phyloP scores from a whole-genome alignment of 2,797 vertebrate genomes.

The Pseudotriccus pelzelni region DNA sequence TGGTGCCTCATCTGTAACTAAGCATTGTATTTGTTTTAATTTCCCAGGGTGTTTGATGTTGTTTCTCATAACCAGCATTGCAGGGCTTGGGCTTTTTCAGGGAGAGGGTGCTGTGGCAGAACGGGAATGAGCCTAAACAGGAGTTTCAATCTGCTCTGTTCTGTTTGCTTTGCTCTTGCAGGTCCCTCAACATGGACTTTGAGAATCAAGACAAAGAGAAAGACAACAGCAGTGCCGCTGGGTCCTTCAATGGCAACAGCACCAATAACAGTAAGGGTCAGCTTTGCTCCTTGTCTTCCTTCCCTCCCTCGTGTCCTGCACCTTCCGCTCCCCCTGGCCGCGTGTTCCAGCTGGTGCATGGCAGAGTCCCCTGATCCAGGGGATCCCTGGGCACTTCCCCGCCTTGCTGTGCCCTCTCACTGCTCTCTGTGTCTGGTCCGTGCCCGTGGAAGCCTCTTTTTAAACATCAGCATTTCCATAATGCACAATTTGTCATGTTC shows the following conservation, averaged over 20 bases:
- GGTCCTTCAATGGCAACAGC: constrained; percentile 90
- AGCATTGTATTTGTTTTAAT: not conserved
- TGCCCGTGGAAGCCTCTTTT: not conserved
- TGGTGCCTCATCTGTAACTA: not conserved
- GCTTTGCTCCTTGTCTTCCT: not conserved
- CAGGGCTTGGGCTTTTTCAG: not conserved
- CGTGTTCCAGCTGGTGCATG: not conserved
- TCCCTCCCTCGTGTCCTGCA: not conserved
- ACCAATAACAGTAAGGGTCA: constrained; percentile 94
- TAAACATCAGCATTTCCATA: not conserved
- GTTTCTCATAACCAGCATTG: not conserved
- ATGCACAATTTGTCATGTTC: not conserved
- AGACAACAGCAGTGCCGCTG: constrained; percentile 83
- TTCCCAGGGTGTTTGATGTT: not conserved
- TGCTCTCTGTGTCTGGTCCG: not conserved
- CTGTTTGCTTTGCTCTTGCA: constrained; percentile 60
- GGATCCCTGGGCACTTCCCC: not conserved
- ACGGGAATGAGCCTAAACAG: not conserved
- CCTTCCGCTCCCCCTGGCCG: not conserved
- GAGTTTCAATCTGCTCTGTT: not conserved
- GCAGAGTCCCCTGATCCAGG: not conserved
- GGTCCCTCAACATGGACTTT: constrained; percentile 99
- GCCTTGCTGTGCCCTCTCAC: not conserved
- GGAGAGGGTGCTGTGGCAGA: not conserved
- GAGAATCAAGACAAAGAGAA: constrained; percentile 99